Percentiles rank a stretch among this genome's conserved stretches.
phyloP scores from a whole-genome alignment of 2,797 vertebrate genomes.

The Mionectes olivaceus region DNA sequence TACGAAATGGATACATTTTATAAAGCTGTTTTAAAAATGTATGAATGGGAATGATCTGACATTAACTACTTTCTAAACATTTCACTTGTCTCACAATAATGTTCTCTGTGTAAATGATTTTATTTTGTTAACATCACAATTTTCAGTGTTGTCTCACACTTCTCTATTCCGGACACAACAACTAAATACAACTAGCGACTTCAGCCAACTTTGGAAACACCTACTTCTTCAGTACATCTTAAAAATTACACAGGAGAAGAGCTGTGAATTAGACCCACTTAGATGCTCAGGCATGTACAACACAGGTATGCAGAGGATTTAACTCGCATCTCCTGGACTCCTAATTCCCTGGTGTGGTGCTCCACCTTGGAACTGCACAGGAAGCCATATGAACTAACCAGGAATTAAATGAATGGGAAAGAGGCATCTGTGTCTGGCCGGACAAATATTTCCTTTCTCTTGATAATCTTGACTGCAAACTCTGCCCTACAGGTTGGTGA shows the following conservation, averaged over 20 bases:
- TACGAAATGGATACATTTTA: background rate
- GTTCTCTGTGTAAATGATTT: background rate
- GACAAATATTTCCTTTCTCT: background rate
- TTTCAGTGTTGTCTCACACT: background rate
- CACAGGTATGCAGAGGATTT: background rate
- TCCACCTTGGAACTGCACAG: background rate
- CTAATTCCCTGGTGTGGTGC: background rate
- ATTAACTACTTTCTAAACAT: slow-evolving; percentile 13
- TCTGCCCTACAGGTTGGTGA: background rate
- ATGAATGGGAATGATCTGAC: background rate
- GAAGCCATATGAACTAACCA: background rate
- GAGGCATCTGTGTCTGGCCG: background rate
- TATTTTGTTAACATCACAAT: background rate
- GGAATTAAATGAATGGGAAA: background rate
- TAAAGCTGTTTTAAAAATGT: slow-evolving; percentile 13
- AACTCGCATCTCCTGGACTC: background rate
- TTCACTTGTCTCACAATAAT: slow-evolving; percentile 23
- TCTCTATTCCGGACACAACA: background rate
- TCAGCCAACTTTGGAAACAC: background rate
- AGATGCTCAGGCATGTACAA: background rate
- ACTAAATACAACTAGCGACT: background rate
- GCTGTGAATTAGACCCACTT: background rate
- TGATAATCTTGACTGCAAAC: background rate
- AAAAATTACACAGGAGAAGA: background rate
- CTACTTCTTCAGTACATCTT: background rate